Evolutionary conservation across 1,140 invertebrate species (phyloP), one percentile per base, ranked within the genome.

Genomic region (Dolichoris vasculosae): DNA sequence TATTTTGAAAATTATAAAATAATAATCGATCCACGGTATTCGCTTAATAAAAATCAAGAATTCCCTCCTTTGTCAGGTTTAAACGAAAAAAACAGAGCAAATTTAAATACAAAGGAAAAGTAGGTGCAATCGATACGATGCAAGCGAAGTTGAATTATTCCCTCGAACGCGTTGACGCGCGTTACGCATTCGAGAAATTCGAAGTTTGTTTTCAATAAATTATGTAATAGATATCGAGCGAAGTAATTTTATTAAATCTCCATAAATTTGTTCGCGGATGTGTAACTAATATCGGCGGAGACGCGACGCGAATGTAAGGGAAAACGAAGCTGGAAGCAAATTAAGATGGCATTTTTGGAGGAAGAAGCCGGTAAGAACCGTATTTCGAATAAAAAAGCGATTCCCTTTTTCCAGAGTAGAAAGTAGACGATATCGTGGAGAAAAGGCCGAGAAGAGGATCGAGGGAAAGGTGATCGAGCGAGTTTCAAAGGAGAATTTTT

Each of bases 311-410:
- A 1, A 8, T 6, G n/a, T 0, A 17, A 38, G 20, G 67, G 23
- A 15, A 32, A 0, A 32, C 0, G 67, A 32, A 59, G 17, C 8
- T 69, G 4, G 0, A 69, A 11, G 23, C 23, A 46, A 75, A 75
- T 75, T 75, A 46, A 75, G 40, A 30, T 4, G 71, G 35, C 20
- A 38, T 15, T 75, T 75, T 32, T 77, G 46, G 55, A 51, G 35
- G n/a, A 6, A 77, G 35, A 46, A 76, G 6, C 20, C 69, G 43
- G 23, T n/a, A n/a, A n/a, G 32, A 84, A 77, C 46, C 35, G 75
- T 76, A 77, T 84, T 77, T 84, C 75, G 64, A 26, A 1, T 48
- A 55, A 63, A 63, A 84, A 84, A 48, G 38, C 43, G 71, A 79
- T 84, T 76, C 51, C 67, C 64, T 81, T 71, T 69, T 84, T 51